Evolutionary conservation across 2,797 vertebrate genomes (phyloP).

Genomic region (Columba guinea): DNA sequence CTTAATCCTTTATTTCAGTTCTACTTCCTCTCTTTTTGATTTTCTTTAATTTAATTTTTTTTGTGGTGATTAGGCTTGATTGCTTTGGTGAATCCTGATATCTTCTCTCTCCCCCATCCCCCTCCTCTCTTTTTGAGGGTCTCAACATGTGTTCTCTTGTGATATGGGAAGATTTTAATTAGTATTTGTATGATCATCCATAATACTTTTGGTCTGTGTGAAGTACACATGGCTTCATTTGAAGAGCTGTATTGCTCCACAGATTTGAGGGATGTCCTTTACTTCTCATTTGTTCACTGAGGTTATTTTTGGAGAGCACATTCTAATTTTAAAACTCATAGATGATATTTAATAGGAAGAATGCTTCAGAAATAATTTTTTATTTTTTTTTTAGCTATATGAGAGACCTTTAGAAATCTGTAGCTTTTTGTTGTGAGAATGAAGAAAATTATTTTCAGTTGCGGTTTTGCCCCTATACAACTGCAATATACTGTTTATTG

Average conservation of each 20-base stretch:
- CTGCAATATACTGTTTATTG: not conserved
- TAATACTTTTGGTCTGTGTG: constrained; percentile 2
- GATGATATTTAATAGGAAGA: not conserved
- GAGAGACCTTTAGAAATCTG: not conserved
- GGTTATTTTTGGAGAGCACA: constrained; percentile 26
- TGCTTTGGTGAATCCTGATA: constrained; percentile 29
- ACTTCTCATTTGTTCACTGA: not conserved
- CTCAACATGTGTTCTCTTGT: constrained; percentile 45
- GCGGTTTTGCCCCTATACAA: not conserved
- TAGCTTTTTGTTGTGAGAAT: not conserved
- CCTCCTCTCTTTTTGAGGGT: not conserved
- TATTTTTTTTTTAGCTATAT: not conserved
- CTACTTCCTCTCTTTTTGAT: not conserved
- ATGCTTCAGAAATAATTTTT: not conserved
- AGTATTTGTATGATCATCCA: not conserved
- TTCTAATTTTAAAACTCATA: not conserved
- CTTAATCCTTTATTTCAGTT: constrained; percentile 44
- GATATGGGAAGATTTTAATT: constrained; percentile 59
- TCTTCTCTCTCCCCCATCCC: not conserved
- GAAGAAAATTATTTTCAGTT: not conserved
- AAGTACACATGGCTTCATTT: not conserved
- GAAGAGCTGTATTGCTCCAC: not conserved
- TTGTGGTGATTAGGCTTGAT: constrained; percentile 33
- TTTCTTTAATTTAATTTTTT: constrained; percentile 39
- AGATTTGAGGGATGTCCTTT: not conserved